These are phyloP conservation scores for Drosophila punjabiensis DNA, from an alignment of 1,140 invertebrate genomes.

Conservation along the genomic window DNA sequence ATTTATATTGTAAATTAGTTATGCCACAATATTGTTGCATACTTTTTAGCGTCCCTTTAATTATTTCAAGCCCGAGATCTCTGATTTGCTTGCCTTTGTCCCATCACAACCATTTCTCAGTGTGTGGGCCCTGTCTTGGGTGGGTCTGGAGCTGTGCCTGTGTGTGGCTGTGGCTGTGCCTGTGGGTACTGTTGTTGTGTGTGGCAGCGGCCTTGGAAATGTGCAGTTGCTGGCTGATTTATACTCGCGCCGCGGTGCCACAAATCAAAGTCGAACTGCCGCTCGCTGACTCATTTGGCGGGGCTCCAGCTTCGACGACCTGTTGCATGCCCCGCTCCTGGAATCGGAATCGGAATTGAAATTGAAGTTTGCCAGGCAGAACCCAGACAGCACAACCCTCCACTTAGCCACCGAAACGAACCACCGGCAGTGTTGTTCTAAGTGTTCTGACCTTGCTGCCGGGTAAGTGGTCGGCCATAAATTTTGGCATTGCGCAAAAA, in stretches of 20 bases:
- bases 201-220: constrained; percentile 63
- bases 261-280: constrained; percentile 72
- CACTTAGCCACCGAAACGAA: constrained; percentile 12
- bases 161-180: constrained; percentile 6
- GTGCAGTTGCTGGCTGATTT: constrained; percentile 66
- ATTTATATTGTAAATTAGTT: background rate
- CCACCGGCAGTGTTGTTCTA: constrained; percentile 29
- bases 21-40: background rate
- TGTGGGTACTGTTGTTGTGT: constrained; percentile 6
- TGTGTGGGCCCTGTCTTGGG: constrained; percentile 14
- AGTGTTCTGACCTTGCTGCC: constrained; percentile 69
- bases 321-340: constrained; percentile 47
- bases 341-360: constrained; percentile 4
- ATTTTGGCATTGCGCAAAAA: constrained; percentile 75
- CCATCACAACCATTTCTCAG: constrained; percentile 7
- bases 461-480: constrained; percentile 70
- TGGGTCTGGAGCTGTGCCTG: constrained; percentile 27
- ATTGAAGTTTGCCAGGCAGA: background rate
- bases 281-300: constrained; percentile 55
- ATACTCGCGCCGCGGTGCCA: constrained; percentile 50
- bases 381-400: background rate
- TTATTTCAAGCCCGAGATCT: background rate
- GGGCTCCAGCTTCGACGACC: constrained; percentile 36
- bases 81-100: background rate
- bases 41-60: background rate